Conservation (phyloP, 2,797 vertebrate species). For the Diplodus puntazzo region DNA sequence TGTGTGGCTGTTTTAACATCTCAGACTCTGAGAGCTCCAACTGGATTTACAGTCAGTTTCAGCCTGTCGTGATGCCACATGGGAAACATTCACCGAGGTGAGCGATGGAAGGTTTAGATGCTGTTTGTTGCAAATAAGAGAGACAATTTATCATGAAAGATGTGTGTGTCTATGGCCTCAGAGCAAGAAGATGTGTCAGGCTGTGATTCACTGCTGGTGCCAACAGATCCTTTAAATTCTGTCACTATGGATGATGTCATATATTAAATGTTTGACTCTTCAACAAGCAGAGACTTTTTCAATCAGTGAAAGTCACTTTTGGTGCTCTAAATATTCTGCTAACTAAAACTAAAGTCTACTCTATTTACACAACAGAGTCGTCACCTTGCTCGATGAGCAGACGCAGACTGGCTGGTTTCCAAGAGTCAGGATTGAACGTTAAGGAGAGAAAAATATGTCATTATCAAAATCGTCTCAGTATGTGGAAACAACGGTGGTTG, state of each 20-base stretch:
- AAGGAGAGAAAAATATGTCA: not conserved
- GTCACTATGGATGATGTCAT: not conserved
- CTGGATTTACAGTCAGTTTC: not conserved
- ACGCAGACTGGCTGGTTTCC: not conserved
- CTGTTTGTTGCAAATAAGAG: too few species aligned
- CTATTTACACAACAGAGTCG: slow-evolving; percentile 26
- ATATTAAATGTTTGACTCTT: not conserved
- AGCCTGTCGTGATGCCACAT: not conserved
- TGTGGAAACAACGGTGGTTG: not conserved
- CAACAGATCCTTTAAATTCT: not conserved
- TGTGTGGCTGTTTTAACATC: not conserved
- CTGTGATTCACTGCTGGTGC: not conserved
- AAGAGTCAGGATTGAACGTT: not conserved
- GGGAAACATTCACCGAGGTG: not conserved
- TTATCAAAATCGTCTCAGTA: too few species aligned
- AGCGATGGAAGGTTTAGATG: too few species aligned
- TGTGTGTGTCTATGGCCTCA: not conserved
- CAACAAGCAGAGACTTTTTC: not conserved
- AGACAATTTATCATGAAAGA: too few species aligned
- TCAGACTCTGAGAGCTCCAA: not conserved
- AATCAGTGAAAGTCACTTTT: too few species aligned
- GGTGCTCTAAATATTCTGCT: not conserved
- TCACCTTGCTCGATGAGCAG: slow-evolving; percentile 24
- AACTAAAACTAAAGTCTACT: not conserved
- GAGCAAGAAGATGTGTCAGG: not conserved